Evolutionary conservation across 2,888 invertebrate species (phyloP).

Genomic region (Dromius quadrimaculatus): DNA sequence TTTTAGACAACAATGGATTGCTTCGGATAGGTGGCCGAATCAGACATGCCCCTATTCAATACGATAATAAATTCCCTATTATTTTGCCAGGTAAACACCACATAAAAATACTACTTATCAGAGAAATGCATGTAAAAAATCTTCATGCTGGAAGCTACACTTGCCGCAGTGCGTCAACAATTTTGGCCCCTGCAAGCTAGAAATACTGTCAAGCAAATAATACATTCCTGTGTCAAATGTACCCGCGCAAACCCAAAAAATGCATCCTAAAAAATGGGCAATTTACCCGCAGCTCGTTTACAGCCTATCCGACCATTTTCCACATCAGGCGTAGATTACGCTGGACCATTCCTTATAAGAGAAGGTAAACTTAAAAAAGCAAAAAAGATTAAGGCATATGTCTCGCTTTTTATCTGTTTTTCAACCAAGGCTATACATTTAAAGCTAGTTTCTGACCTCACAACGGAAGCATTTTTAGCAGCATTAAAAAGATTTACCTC

Average conservation of each 20-base stretch:
- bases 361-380: not conserved
- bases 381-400: conserved; percentile 51
- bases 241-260: not conserved
- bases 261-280: conserved; percentile 23
- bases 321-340: conserved; percentile 7
- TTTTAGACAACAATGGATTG: no score
- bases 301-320: conserved; percentile 40
- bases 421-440: conserved; percentile 56
- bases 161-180: conserved; percentile 52
- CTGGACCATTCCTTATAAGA: not conserved
- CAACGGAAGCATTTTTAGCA: no score
- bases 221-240: conserved; percentile 16
- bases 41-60: conserved; percentile 9
- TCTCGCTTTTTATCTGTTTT: conserved; percentile 56
- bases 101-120: conserved; percentile 11
- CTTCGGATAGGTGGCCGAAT: conserved; percentile 18
- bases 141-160: conserved; percentile 56
- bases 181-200: conserved; percentile 42
- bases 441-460: no score
- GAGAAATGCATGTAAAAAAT: conserved; percentile 52
- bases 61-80: conserved; percentile 19
- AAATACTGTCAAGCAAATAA: conserved; percentile 28
- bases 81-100: no score
- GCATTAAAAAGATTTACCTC: no score
- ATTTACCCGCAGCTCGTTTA: conserved; percentile 53